Evolutionary conservation across 2,113 vertebrate species (phyloP).

Genomic region (Bostrychus sinensis): DNA sequence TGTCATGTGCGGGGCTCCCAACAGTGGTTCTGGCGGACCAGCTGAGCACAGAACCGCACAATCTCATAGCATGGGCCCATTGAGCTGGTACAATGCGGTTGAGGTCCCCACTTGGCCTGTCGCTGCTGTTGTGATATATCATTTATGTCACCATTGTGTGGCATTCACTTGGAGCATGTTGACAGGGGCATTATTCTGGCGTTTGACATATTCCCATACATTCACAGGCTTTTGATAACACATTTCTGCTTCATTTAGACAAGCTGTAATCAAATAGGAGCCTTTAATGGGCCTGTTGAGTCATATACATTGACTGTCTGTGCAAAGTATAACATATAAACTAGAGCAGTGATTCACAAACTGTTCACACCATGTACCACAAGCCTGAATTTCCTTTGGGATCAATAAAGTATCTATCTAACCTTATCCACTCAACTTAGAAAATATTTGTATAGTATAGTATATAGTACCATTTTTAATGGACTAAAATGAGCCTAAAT

Average conservation of each 20-base stretch:
- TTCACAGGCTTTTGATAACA: constrained; percentile 64
- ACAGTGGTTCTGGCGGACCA: constrained; percentile 42
- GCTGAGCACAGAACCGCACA: constrained; percentile 47
- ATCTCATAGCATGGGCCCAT: constrained; percentile 57
- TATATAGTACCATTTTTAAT: too few species aligned
- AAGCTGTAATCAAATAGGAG: constrained; percentile 60
- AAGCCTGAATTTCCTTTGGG: too few species aligned
- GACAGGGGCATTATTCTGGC: constrained; percentile 68
- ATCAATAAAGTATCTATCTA: too few species aligned
- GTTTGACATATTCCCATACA: constrained; percentile 72
- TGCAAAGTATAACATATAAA: constrained; percentile 2
- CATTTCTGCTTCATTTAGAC: constrained; percentile 65
- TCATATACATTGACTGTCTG: constrained; percentile 30
- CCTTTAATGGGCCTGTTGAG: constrained; percentile 37
- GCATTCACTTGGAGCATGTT: constrained; percentile 59
- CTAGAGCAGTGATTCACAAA: not conserved
- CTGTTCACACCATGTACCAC: too few species aligned
- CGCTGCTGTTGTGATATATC: constrained; percentile 73
- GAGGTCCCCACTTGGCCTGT: constrained; percentile 68
- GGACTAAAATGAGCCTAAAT: too few species aligned
- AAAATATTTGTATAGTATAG: too few species aligned
- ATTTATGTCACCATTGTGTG: constrained; percentile 73
- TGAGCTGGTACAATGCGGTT: constrained; percentile 65
- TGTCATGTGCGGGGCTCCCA: constrained; percentile 53
- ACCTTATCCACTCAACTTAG: too few species aligned